phyloP scores from a whole-genome alignment of 2,888 invertebrate genomes.

The Eupithecia subumbrata region DNA sequence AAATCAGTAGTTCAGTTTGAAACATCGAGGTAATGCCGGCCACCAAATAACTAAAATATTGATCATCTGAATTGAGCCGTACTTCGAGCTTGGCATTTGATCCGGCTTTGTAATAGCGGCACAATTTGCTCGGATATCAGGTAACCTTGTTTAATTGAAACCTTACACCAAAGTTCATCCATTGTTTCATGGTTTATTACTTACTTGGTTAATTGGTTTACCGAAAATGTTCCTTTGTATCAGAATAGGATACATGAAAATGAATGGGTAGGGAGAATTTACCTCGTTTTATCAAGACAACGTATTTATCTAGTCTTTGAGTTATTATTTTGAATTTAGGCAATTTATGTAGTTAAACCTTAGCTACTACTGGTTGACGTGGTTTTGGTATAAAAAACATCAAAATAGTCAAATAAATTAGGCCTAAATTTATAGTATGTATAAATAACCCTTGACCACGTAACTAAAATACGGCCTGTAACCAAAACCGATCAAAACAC shows the following conservation, averaged over 20 bases:
- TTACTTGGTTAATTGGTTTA: slow-evolving; percentile 15
- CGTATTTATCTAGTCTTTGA: neutral
- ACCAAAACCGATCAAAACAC: slow-evolving; percentile 13
- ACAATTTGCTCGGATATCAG: slow-evolving; percentile 25
- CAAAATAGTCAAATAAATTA: neutral
- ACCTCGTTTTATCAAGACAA: neutral
- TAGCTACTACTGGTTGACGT: neutral
- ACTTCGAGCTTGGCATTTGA: slow-evolving; percentile 13
- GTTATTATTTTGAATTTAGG: neutral
- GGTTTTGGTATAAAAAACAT: neutral
- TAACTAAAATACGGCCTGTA: neutral
- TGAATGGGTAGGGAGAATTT: neutral
- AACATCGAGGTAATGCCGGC: neutral
- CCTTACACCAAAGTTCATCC: slow-evolving; percentile 26
- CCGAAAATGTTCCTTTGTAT: slow-evolving; percentile 13
- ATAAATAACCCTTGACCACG: neutral
- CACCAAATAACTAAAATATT: slow-evolving; percentile 1
- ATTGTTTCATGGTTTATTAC: slow-evolving; percentile 27
- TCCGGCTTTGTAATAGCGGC: slow-evolving; percentile 20
- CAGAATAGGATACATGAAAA: neutral
- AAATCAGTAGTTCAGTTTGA: neutral
- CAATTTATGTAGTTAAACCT: neutral
- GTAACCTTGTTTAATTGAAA: slow-evolving; percentile 29
- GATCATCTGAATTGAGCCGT: slow-evolving; percentile 7
- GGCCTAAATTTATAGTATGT: neutral